phyloP scores from a whole-genome alignment of 2,113 vertebrate genomes.

The Natator depressus region DNA sequence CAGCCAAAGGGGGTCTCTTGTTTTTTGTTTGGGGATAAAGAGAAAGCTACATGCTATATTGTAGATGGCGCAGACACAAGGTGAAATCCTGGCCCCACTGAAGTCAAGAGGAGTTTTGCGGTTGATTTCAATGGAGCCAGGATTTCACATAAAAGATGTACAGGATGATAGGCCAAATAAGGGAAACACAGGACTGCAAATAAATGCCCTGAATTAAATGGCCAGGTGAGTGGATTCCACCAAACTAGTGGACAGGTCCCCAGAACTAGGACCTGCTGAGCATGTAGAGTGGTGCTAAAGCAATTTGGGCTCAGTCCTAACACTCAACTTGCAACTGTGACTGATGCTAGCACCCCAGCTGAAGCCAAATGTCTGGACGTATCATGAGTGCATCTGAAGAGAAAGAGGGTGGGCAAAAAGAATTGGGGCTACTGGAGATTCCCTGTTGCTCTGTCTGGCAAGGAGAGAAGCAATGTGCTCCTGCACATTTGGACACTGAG shows the following conservation, averaged over 20 bases:
- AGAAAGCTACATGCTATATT: background rate
- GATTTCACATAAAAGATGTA: background rate
- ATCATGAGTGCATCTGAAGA: background rate
- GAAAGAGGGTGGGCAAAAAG: background rate
- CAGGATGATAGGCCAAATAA: background rate
- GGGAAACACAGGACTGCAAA: background rate
- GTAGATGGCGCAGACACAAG: too few species aligned
- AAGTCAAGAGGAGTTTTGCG: background rate
- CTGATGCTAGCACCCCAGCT: background rate
- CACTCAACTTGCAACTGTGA: background rate
- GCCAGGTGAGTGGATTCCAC: fast-evolving
- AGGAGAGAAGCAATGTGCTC: background rate
- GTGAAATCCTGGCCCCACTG: background rate
- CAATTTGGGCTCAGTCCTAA: background rate
- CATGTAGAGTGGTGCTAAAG: background rate
- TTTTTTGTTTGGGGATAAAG: background rate
- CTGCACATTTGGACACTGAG: background rate
- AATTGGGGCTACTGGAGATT: background rate
- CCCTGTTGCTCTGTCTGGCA: background rate
- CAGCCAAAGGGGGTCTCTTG: background rate
- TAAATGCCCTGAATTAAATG: fast-evolving
- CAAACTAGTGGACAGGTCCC: background rate
- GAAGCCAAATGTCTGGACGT: background rate
- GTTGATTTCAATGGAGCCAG: background rate
- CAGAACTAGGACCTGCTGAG: background rate